Evolutionary conservation across 1,140 invertebrate genomes (phyloP).

Genomic region (Drosophila orena): DNA sequence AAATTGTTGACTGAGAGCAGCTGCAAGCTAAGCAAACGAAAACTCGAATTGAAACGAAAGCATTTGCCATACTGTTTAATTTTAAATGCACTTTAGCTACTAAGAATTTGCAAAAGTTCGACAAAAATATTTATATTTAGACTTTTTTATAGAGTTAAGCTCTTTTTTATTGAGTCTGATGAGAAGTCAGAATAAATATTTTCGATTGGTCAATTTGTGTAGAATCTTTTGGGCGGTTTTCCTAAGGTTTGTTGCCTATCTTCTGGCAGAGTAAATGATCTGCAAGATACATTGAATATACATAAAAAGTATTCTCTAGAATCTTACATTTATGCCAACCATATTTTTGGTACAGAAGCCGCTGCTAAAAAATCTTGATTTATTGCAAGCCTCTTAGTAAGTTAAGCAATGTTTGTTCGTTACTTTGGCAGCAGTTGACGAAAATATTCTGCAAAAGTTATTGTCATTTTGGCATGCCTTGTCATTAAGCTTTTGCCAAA

Average conservation of each 20-base stretch:
- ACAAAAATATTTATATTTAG: conserved; percentile 65
- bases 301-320: no score
- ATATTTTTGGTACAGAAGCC: no score
- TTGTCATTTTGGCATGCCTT: not conserved
- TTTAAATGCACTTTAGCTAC: conserved; percentile 38
- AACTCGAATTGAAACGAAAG: conserved; percentile 45
- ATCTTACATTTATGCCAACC: no score
- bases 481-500: not conserved
- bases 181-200: conserved; percentile 72
- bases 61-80: conserved; percentile 75
- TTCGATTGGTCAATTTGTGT: conserved; percentile 37
- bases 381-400: no score
- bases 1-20: conserved; percentile 48
- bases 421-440: no score
- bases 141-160: conserved; percentile 57
- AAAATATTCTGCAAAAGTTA: not conserved
- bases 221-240: not conserved
- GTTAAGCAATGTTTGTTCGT: no score
- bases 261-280: not conserved
- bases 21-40: conserved; percentile 27
- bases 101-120: conserved; percentile 46
- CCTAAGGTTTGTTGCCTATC: not conserved
- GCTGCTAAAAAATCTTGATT: no score
- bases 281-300: no score
- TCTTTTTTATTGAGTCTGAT: conserved; percentile 57